phyloP scores from a whole-genome alignment of 2,888 invertebrate genomes.

The Matsumyia berberina region DNA sequence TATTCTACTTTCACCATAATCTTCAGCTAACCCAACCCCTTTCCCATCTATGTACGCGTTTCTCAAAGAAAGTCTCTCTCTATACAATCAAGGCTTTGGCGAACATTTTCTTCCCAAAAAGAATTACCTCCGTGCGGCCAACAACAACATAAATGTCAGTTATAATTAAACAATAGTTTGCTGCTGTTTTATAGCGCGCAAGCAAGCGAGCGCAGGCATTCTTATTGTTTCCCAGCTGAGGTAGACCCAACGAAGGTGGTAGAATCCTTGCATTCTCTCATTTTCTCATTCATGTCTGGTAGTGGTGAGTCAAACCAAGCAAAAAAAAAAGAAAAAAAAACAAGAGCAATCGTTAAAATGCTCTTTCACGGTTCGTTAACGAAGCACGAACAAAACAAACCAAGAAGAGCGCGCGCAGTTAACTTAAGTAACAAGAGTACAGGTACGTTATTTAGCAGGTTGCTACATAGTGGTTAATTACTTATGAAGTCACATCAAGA shows the following conservation, averaged over 20 bases:
- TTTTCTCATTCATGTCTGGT: conserved; percentile 42
- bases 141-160: conserved; percentile 65
- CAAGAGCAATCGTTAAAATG: conserved; percentile 76
- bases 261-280: conserved; percentile 57
- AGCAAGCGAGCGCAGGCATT: conserved; percentile 24
- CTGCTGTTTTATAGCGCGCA: conserved; percentile 58
- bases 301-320: conserved; percentile 6
- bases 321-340: conserved; percentile 16
- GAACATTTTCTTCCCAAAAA: neutral
- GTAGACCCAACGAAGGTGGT: conserved; percentile 1
- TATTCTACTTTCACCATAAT: neutral
- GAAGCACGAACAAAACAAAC: conserved; percentile 73
- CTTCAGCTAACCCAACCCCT: too few relatives aligned
- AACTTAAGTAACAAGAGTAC: conserved; percentile 71
- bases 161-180: conserved; percentile 71
- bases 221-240: conserved; percentile 25
- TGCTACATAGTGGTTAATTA: conserved; percentile 74
- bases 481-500: conserved; percentile 76
- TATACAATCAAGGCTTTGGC: conserved; percentile 17
- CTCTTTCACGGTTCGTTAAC: conserved; percentile 77
- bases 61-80: neutral
- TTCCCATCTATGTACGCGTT: neutral
- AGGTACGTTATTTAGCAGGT: conserved; percentile 60
- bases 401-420: conserved; percentile 74
- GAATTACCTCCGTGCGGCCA: conserved; percentile 14